Base-by-base conservation (phyloP, 2,113 vertebrate genomes). In the Nymphicus hollandicus region DNA sequence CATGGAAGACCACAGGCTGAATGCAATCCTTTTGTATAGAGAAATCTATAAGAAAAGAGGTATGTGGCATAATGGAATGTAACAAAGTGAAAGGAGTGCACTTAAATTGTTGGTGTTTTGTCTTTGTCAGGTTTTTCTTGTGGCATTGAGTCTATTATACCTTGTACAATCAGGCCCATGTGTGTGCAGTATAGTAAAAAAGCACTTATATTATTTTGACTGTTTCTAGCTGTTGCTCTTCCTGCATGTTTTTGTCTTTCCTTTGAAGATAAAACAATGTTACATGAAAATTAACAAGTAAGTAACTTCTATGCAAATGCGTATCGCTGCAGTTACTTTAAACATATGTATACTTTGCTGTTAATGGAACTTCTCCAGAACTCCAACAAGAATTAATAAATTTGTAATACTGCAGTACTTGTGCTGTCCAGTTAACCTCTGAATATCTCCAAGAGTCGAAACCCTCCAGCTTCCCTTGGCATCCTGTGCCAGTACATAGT, bases 191-290 rank as follows among this genome's bases (percentile, higher is more conserved):
- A 11, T 11, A 13, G 19, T 41, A 23, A 64, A 82, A 71, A 71
- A 28, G 17, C 7, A 7, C 20, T 19, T 20, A 11, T 0, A 1
- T 16, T 52, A 44, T 17, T 71, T 69, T 56, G 29, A 24, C 28
- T 33, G 31, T 71, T 66, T 60, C 44, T 4, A 19, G 29, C 39
- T 0, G 2, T 28, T 60, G 37, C 14, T 78, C 15, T 61, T 70
- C 35, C 28, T 25, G 19, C 18, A 7, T 63, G 43, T 27, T 33
- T 53, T 58, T 63, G 27, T 33, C 33, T 18, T 35, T 77, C 23
- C 41, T 60, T 53, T 66, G 23, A 88, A 41, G 52, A 64, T 41
- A 29, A 83, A 65, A 17, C 13, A 65, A 28, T 23, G 16, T 78
- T 44, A n/a, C 16, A 9, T 39, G 16, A 71, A 64, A 69, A 55